phyloP scores from a whole-genome alignment of 2,888 invertebrate species.

The Dicranocentrus wangi region DNA sequence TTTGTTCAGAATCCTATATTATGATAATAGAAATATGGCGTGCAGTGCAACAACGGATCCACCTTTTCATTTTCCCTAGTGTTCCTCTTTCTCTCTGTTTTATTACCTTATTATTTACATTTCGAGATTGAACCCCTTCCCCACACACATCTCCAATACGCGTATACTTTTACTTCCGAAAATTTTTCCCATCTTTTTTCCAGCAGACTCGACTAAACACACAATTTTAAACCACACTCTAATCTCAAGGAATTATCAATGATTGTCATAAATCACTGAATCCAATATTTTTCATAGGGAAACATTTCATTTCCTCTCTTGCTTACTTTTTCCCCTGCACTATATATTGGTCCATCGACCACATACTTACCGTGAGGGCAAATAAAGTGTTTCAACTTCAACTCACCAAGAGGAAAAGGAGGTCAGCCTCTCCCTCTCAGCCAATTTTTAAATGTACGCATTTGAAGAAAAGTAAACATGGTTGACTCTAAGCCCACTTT shows the following conservation, averaged over 20 bases:
- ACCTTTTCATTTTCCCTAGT: background rate
- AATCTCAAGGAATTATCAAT: conserved; percentile 54
- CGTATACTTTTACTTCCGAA: too few relatives aligned
- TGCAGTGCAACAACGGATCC: background rate
- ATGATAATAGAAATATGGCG: background rate
- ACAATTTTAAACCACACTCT: conserved; percentile 37
- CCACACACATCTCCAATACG: too few relatives aligned
- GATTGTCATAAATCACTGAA: conserved; percentile 55
- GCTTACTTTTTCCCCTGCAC: background rate
- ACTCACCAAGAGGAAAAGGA: conserved; percentile 19
- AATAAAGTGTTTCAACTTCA: too few relatives aligned
- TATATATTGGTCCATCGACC: too few relatives aligned
- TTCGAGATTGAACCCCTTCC: background rate
- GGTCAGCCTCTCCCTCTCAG: conserved; percentile 9
- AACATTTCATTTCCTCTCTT: conserved; percentile 46
- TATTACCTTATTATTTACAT: background rate
- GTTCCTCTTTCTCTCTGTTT: background rate
- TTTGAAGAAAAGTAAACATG: background rate
- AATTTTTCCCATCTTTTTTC: too few relatives aligned
- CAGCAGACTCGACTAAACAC: too few relatives aligned
- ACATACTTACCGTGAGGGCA: too few relatives aligned
- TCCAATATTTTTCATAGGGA: conserved; percentile 24
- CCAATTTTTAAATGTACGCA: background rate
- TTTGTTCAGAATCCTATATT: too few relatives aligned
- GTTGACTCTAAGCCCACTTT: conserved; percentile 3